Evolutionary conservation across 2,797 vertebrate species (phyloP), one percentile per base, ranked within the genome.

Genomic region (Chrosomus eos): DNA sequence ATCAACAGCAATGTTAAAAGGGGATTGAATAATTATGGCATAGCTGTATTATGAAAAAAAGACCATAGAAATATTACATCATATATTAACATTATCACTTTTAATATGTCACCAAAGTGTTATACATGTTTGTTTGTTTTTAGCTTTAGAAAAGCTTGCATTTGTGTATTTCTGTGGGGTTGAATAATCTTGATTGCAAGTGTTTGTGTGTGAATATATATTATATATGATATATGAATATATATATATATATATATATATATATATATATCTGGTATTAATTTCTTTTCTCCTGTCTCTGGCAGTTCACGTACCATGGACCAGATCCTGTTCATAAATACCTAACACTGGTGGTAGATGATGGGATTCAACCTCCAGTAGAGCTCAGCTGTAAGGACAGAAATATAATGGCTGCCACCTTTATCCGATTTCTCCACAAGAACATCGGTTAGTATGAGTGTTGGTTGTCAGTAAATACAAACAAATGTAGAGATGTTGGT

Each of bases 341-440:
- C 87, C 93, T 98, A 90, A 99, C 98, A 0, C 92, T 99, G 75
- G 97, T 99, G 91, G 98, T 99, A 82, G 98, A 99, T 92, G 98
- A 99, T 91, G 98, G 98, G 80, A 98, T 99, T 89, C 98, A 99
- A 87, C 97, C 98, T 80, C 98, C 98, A 4, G 96, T 99, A 93
- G 98, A 99, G 90, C 96, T 99, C 90, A 98, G 97, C 94, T 99
- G 98, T 94, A 99, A 98, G 94, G 98, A 99, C 89, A 95, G 98
- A 89, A 99, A 99, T 94, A 98, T 99, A 91, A 97, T 99, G 94
- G 98, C 98, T 18, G 98, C 98, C 91, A 99, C 98, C 83, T 99
- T 99, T 92, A 99, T 98, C 89, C 97, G 97, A 76, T 99, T 99
- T 85, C 95, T 99, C 81, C 98, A 99, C 93, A 98, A 99, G 90